Base-by-base conservation (phyloP, 1,140 invertebrate genomes). In the Fopius arisanus region DNA sequence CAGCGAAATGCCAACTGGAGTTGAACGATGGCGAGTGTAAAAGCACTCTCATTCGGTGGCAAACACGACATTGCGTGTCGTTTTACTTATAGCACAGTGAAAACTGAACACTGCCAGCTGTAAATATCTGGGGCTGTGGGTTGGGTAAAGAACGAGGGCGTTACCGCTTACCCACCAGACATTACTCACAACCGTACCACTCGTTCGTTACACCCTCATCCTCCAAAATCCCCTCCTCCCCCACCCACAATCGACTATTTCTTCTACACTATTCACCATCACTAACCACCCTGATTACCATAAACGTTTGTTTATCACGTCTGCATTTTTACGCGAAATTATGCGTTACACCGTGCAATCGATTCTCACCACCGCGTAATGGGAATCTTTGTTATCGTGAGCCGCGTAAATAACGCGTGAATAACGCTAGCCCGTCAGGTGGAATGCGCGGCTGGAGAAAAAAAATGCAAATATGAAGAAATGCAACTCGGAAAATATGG, bases 271-370 rank as follows among this genome's bases (percentile, higher is more conserved):
- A 51, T 14, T 41, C 19, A 33, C 28, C 31, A 28, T 16, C 21
- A 37, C 23, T n/a, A 21, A 48, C 62, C 19, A 29, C 29, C 10
- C 66, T 75, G 75, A 77, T 77, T 75, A 75, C 43, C 76, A 75
- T 77, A 77, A 75, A 70, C 66, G 73, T 75, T 77, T 77, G 70
- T 77, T 77, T 75, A 75, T 77, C 76, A 73, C 68, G 48, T 14
- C 26, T 19, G 48, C 12, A 73, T 73, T 75, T 75, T 68, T 16
- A 19, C n/a, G 67, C 14, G 29, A 68, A 75, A 69, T 68, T 43
- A 72, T 66, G 31, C 29, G 26, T 69, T 69, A 40, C n/a, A 12
- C 37, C 21, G 33, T 51, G 67, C 72, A 43, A 67, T 59, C 23
- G 54, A 59, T 59, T 59, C 10, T 59, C 14, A 23, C 54, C 9